These are phyloP conservation scores for Eubasilissa regina DNA, from an alignment of 1,140 invertebrate genomes.

Conservation along the genomic window DNA sequence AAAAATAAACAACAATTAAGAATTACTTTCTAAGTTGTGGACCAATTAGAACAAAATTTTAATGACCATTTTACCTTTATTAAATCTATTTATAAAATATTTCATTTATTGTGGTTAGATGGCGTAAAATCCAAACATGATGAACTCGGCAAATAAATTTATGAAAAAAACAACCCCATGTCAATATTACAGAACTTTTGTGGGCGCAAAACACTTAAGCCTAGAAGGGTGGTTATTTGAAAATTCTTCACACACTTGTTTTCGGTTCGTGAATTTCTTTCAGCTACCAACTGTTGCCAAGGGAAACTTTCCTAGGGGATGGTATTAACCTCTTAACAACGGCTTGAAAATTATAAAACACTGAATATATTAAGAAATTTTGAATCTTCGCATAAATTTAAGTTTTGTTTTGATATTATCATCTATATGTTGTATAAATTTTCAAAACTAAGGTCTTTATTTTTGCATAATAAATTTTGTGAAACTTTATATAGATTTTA, in stretches of 20 bases:
- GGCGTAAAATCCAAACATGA: background rate
- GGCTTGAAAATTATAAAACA: constrained; percentile 28
- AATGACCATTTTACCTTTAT: too few relatives aligned
- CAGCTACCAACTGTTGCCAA: constrained; percentile 20
- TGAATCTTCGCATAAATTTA: constrained; percentile 29
- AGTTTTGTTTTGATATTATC: background rate
- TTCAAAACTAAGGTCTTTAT: background rate
- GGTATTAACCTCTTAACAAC: constrained; percentile 25
- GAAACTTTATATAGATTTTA: too few relatives aligned
- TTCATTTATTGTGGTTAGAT: background rate
- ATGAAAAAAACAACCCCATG: background rate
- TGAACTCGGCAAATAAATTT: constrained; percentile 24
- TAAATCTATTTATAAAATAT: constrained; percentile 1
- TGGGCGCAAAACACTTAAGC: constrained; percentile 10
- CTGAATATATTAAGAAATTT: constrained; percentile 37
- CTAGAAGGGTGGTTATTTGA: constrained; percentile 8
- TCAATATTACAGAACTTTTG: constrained; percentile 22
- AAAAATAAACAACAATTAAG: too few relatives aligned
- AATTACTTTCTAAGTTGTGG: too few relatives aligned
- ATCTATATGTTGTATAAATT: background rate
- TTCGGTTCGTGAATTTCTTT: constrained; percentile 33
- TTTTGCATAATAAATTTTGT: constrained; percentile 13
- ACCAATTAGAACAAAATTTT: too few relatives aligned
- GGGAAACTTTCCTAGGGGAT: background rate
- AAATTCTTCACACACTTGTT: constrained; percentile 35